Evolutionary conservation across 2,888 invertebrate genomes (phyloP).

Genomic region (Drosophila siamana): DNA sequence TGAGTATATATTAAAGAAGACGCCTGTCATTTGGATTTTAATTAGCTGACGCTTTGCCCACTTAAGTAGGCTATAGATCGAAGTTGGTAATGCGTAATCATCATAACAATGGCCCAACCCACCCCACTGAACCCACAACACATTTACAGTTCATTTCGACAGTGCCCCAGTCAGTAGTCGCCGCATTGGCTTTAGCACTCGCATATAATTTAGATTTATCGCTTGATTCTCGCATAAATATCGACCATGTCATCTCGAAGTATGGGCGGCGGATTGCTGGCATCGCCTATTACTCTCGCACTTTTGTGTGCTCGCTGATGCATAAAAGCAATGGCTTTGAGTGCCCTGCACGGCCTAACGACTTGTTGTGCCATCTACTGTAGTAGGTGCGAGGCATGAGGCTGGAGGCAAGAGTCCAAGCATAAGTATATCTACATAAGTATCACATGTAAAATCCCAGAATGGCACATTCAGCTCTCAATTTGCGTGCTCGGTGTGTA

Average conservation of each 20-base stretch:
- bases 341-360: conserved; percentile 69
- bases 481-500: conserved; percentile 20
- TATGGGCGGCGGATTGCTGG: conserved; percentile 8
- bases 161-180: conserved; percentile 12
- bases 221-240: conserved; percentile 75
- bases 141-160: conserved; percentile 66
- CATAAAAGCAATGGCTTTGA: conserved; percentile 70
- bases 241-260: conserved; percentile 61
- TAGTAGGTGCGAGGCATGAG: conserved; percentile 38
- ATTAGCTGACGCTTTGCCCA: conserved; percentile 56
- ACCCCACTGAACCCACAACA: conserved; percentile 33
- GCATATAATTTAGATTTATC: conserved; percentile 79
- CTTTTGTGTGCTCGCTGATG: conserved; percentile 68
- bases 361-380: conserved; percentile 42
- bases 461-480: conserved; percentile 50
- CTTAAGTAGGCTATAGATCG: conserved; percentile 49
- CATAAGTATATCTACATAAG: conserved; percentile 25
- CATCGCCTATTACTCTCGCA: conserved; percentile 55
- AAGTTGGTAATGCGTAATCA: conserved; percentile 57
- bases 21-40: conserved; percentile 66
- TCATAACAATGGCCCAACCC: conserved; percentile 65
- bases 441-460: conserved; percentile 59
- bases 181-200: conserved; percentile 67
- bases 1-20: conserved; percentile 17
- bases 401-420: too few species aligned